phyloP scores from a whole-genome alignment of 2,888 invertebrate species.

The Argynnis bischoffii region DNA sequence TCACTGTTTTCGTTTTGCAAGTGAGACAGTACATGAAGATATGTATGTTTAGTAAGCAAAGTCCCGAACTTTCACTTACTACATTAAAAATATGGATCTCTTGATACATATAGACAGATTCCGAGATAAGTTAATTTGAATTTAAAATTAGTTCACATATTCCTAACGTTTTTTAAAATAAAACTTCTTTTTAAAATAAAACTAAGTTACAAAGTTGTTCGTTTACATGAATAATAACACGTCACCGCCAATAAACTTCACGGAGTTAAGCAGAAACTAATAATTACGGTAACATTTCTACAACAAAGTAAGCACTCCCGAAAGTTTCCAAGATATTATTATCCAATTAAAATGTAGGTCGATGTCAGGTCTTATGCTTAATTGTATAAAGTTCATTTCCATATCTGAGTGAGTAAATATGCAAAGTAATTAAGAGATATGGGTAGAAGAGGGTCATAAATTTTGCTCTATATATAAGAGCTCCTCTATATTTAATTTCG shows the following conservation, averaged over 20 bases:
- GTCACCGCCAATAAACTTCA: not conserved
- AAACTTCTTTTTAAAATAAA: slow-evolving; percentile 3
- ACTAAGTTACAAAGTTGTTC: not conserved
- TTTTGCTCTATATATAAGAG: not conserved
- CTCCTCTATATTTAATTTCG: slow-evolving; percentile 15
- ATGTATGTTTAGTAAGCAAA: no score
- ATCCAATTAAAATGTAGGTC: not conserved
- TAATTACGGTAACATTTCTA: not conserved
- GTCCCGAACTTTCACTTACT: no score
- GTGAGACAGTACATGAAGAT: no score
- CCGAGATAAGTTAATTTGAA: no score
- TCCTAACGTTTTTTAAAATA: slow-evolving; percentile 2
- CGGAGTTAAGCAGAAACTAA: not conserved
- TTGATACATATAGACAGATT: no score
- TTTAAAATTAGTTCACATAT: not conserved
- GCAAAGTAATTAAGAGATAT: not conserved
- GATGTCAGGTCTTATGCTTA: not conserved
- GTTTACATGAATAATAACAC: slow-evolving; percentile 2
- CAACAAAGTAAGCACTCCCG: not conserved
- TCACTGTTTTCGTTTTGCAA: no score
- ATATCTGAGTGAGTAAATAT: no score
- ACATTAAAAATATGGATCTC: no score
- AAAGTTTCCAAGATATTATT: not conserved
- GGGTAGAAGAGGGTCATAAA: slow-evolving; percentile 10
- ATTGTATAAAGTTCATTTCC: not conserved